Percentiles rank a stretch among this genome's conserved stretches.
These are phyloP conservation scores for Chromobotia macracanthus DNA, from an alignment of 2,797 vertebrate species.

Conservation along the genomic window DNA sequence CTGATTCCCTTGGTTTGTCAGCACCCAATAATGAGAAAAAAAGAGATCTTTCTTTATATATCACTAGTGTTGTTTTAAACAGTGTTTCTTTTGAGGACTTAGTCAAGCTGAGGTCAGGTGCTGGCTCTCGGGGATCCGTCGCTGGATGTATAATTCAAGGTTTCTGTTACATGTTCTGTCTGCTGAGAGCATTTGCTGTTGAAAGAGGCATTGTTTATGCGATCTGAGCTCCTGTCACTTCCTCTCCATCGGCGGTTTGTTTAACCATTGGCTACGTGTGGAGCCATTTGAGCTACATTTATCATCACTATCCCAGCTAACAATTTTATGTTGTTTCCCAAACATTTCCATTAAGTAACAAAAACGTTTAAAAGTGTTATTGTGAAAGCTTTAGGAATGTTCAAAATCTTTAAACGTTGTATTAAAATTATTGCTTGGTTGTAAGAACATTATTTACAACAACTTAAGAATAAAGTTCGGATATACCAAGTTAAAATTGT, in stretches of 20 bases:
- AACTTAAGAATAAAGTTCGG: too few species aligned
- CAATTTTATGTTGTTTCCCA: too few species aligned
- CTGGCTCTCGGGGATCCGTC: not conserved
- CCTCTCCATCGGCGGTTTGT: slow-evolving; percentile 16
- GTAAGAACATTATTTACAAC: too few species aligned
- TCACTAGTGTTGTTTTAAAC: not conserved
- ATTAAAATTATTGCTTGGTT: too few species aligned
- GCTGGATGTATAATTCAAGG: slow-evolving; percentile 42
- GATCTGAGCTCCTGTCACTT: slow-evolving; percentile 13
- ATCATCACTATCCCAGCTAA: not conserved
- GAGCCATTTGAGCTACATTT: slow-evolving; percentile 15
- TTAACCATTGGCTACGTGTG: too few species aligned
- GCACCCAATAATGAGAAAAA: not conserved
- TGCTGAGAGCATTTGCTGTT: slow-evolving; percentile 11
- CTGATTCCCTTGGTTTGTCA: slow-evolving; percentile 6
- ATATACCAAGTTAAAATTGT: too few species aligned
- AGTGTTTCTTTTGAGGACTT: slow-evolving; percentile 28
- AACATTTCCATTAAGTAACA: too few species aligned
- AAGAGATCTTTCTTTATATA: not conserved
- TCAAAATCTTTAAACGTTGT: too few species aligned
- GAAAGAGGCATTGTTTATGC: slow-evolving; percentile 28
- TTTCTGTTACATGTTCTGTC: slow-evolving; percentile 30
- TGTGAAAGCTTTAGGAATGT: too few species aligned
- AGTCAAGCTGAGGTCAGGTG: slow-evolving; percentile 1
- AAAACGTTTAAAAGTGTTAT: too few species aligned